Conservation (phyloP, 1,140 invertebrate species). For the Heterodera schachtii region DNA sequence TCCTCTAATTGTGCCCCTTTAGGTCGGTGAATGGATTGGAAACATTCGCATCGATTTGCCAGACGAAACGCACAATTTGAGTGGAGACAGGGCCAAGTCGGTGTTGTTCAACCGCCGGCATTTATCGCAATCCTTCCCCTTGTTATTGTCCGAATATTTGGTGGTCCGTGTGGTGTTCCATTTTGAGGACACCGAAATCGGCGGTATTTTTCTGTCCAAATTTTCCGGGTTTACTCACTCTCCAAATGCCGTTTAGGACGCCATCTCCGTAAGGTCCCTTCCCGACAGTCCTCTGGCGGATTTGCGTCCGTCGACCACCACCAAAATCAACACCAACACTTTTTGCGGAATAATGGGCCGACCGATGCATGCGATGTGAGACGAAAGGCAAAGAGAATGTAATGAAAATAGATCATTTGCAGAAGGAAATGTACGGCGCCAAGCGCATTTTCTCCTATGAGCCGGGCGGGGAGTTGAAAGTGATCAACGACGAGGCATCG, state of each 20-base stretch:
- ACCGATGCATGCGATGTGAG: not conserved
- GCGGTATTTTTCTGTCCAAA: slow-evolving; percentile 11
- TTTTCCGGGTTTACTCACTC: not conserved
- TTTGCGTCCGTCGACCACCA: not conserved
- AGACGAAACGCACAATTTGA: slow-evolving; percentile 14
- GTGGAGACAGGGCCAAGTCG: slow-evolving; percentile 23
- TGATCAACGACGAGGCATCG: slow-evolving; percentile 31
- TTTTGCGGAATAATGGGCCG: slow-evolving; percentile 12
- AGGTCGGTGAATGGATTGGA: not conserved
- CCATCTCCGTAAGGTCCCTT: slow-evolving; percentile 35
- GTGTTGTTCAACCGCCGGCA: not conserved
- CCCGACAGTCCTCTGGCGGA: slow-evolving; percentile 25
- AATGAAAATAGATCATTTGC: not conserved
- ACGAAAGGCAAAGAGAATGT: not conserved
- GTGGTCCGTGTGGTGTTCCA: slow-evolving; percentile 37
- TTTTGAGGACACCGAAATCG: slow-evolving; percentile 40
- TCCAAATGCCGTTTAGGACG: slow-evolving; percentile 11
- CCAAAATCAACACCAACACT: slow-evolving; percentile 5
- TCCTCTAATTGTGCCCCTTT: not conserved
- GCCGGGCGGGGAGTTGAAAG: slow-evolving; percentile 13
- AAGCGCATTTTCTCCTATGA: slow-evolving; percentile 22
- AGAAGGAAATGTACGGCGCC: slow-evolving; percentile 40
- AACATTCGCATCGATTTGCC: slow-evolving; percentile 35
- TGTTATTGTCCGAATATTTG: slow-evolving; percentile 34
- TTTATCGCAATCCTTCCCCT: not conserved